Evolutionary conservation across 2,888 invertebrate genomes (phyloP).

Genomic region (Timandra comae): DNA sequence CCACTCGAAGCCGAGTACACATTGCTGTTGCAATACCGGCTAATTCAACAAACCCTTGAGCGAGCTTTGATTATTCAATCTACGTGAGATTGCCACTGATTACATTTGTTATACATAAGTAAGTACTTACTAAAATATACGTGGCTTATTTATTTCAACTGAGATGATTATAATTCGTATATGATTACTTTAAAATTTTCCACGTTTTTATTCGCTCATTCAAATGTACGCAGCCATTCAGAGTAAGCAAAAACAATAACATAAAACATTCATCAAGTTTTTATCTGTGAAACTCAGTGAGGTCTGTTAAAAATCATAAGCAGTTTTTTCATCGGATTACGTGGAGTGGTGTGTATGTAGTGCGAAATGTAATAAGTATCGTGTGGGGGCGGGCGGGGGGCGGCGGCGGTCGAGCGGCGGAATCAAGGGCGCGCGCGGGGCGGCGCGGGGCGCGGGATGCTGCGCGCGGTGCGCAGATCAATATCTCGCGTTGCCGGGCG

Average conservation of each 20-base stretch:
- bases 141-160: too few relatives aligned
- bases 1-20: background rate
- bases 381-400: conserved; percentile 44
- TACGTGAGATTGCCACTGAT: too few relatives aligned
- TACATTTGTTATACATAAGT: too few relatives aligned
- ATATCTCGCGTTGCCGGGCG: conserved; percentile 76
- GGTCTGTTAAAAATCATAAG: conserved; percentile 42
- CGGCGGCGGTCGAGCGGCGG: conserved; percentile 49
- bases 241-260: too few relatives aligned
- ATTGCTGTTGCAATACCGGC: background rate
- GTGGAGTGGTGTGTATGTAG: conserved; percentile 64
- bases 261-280: too few relatives aligned
- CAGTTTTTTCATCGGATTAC: conserved; percentile 70
- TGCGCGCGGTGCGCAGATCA: conserved; percentile 66
- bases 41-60: background rate
- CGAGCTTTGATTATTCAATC: background rate
- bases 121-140: too few relatives aligned
- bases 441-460: conserved; percentile 58
- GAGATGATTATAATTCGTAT: too few relatives aligned
- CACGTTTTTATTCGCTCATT: too few relatives aligned
- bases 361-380: conserved; percentile 73
- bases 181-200: too few relatives aligned
- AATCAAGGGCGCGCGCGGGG: conserved; percentile 49
- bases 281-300: too few relatives aligned
- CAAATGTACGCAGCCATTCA: too few relatives aligned